phyloP scores from a whole-genome alignment of 2,797 vertebrate genomes.

The Enteromius afrohamiltoni region DNA sequence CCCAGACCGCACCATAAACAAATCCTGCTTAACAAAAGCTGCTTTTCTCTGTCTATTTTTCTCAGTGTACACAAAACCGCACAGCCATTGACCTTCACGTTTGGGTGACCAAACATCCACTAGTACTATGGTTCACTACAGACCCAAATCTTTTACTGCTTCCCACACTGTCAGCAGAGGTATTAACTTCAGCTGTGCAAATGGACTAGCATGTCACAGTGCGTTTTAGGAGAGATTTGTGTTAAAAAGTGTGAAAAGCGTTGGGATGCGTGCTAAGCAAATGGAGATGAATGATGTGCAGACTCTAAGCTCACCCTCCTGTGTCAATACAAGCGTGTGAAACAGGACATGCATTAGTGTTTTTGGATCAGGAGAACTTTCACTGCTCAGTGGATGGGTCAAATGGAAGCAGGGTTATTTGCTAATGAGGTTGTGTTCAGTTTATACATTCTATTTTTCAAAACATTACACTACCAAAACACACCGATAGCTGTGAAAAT shows the following conservation, averaged over 20 bases:
- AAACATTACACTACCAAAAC: not conserved
- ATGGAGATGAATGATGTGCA: conserved; percentile 44
- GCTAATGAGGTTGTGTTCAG: not conserved
- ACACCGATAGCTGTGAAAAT: too few relatives aligned
- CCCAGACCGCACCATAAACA: conserved; percentile 4
- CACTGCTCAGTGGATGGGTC: not conserved
- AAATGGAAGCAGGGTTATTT: not conserved
- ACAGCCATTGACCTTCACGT: conserved; percentile 27
- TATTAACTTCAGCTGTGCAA: conserved; percentile 54
- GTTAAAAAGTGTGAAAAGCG: conserved; percentile 56
- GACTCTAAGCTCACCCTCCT: conserved; percentile 50
- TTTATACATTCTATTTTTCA: not conserved
- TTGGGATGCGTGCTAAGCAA: conserved; percentile 47
- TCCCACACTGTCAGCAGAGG: conserved; percentile 36
- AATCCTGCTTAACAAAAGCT: conserved; percentile 43
- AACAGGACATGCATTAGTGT: conserved; percentile 55
- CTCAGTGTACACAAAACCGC: conserved; percentile 20
- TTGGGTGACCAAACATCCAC: conserved; percentile 7
- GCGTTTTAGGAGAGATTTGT: conserved; percentile 14
- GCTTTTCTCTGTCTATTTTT: not conserved
- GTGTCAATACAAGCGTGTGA: conserved; percentile 70
- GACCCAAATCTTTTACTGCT: conserved; percentile 29
- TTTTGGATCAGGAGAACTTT: conserved; percentile 24
- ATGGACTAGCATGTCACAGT: conserved; percentile 54
- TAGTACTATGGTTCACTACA: conserved; percentile 9